These are phyloP conservation scores for Acanthopagrus latus DNA, from an alignment of 2,797 vertebrate genomes.

Conservation along the genomic window DNA sequence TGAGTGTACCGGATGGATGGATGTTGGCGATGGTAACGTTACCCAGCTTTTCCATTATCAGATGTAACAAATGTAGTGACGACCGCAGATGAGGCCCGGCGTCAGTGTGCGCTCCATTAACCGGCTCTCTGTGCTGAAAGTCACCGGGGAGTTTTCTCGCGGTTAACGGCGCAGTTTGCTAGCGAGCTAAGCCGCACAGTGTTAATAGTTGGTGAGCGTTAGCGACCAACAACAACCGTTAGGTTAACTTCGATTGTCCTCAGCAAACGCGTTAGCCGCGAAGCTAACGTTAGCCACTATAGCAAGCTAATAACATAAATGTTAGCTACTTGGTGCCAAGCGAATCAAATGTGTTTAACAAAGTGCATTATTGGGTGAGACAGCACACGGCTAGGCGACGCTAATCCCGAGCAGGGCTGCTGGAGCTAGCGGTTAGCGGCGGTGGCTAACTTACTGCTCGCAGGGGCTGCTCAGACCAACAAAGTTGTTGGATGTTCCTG, in stretches of 20 bases:
- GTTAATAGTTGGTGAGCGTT: conserved; percentile 55
- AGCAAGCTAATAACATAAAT: conserved; percentile 37
- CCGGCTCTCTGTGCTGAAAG: conserved; percentile 56
- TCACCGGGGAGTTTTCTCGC: conserved; percentile 66
- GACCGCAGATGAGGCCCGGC: conserved; percentile 20
- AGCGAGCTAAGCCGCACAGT: conserved; percentile 61
- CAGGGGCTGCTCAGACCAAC: conserved; percentile 63
- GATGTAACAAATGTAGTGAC: conserved; percentile 18
- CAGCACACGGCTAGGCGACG: conserved; percentile 12
- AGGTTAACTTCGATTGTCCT: conserved; percentile 79
- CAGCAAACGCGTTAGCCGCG: conserved; percentile 60
- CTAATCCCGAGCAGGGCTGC: conserved; percentile 39
- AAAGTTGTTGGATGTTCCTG: conserved; percentile 81
- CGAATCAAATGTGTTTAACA: conserved; percentile 12
- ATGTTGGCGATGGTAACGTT: conserved; percentile 76
- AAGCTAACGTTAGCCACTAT: conserved; percentile 46
- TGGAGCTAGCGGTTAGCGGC: conserved; percentile 67
- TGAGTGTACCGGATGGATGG: conserved; percentile 73
- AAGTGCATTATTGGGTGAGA: conserved; percentile 16
- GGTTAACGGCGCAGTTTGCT: conserved; percentile 63
- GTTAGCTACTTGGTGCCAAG: conserved; percentile 12
- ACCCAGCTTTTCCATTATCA: conserved; percentile 42
- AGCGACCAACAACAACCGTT: conserved; percentile 66
- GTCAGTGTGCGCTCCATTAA: not conserved
- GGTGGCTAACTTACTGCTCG: conserved; percentile 72